A percentile compares a stretch with the other conserved stretches of the same genome.
phyloP scores from a whole-genome alignment of 2,888 invertebrate genomes.

The Bugula neritina region DNA sequence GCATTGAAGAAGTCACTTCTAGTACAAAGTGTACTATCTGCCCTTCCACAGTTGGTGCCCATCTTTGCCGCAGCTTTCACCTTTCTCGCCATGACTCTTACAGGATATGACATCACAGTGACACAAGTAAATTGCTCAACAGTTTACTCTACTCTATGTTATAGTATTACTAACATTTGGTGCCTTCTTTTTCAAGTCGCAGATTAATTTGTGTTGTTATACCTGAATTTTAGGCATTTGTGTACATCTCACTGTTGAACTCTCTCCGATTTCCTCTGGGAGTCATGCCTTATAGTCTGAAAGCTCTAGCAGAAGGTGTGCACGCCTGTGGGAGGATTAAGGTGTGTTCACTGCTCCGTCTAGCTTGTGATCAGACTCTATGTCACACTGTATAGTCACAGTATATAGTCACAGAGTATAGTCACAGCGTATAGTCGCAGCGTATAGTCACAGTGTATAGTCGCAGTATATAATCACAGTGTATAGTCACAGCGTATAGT shows the following conservation, averaged over 20 bases:
- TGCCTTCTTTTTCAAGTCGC: too few species aligned
- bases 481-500: too few species aligned
- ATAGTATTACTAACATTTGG: too few species aligned
- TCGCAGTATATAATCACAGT: too few species aligned
- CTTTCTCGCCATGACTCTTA: constrained; percentile 59
- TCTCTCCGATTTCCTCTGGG: constrained; percentile 31
- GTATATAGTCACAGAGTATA: too few species aligned
- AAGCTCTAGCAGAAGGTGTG: constrained; percentile 38
- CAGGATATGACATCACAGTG: constrained; percentile 59
- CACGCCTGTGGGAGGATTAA: constrained; percentile 40
- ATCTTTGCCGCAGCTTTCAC: constrained; percentile 61
- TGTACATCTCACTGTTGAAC: constrained; percentile 18
- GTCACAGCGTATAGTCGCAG: too few species aligned
- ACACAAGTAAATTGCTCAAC: too few species aligned
- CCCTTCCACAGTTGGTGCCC: constrained; percentile 61
- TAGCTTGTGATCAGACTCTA: too few species aligned
- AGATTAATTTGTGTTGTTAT: too few species aligned
- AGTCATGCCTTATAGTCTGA: constrained; percentile 38
- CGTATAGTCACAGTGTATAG: too few species aligned
- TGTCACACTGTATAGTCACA: too few species aligned
- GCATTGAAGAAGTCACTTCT: constrained; percentile 59
- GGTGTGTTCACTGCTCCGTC: constrained; percentile 37
- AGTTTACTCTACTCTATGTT: too few species aligned
- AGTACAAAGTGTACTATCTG: constrained; percentile 60
- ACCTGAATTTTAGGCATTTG: constrained; percentile 22